Evolutionary conservation across 2,888 invertebrate species (phyloP).

Genomic region (Emmelina monodactyla): DNA sequence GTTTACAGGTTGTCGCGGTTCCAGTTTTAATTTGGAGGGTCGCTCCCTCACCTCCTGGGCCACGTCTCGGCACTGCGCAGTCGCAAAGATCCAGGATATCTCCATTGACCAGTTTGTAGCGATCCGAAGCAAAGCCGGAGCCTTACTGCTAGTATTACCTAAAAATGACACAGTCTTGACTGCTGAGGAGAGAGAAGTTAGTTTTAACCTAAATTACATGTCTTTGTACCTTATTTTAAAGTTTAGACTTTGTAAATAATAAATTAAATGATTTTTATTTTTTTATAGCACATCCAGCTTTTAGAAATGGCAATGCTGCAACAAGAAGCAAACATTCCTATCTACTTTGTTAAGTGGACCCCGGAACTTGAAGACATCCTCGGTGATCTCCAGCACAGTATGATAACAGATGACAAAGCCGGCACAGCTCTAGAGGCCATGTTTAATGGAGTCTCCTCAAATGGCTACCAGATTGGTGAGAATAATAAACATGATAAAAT

Average conservation of each 20-base stretch:
- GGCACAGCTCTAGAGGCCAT: slow-evolving; percentile 85
- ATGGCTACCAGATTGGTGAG: slow-evolving; percentile 87
- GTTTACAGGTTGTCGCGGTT: slow-evolving; percentile 81
- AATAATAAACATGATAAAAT: no score
- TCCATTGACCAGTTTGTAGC: slow-evolving; percentile 80
- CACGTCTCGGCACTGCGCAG: slow-evolving; percentile 88
- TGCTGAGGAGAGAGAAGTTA: slow-evolving; percentile 74
- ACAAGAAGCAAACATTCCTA: slow-evolving; percentile 82
- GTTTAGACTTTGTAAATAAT: no score
- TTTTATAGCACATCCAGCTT: slow-evolving; percentile 71
- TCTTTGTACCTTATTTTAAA: no score
- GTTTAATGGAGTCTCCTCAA: slow-evolving; percentile 87
- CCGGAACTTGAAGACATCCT: slow-evolving; percentile 78
- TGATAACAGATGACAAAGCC: slow-evolving; percentile 72
- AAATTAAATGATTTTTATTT: slow-evolving; percentile 1
- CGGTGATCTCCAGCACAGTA: slow-evolving; percentile 74
- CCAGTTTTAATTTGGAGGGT: slow-evolving; percentile 88
- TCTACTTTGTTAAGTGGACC: slow-evolving; percentile 86
- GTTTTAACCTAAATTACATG: neutral
- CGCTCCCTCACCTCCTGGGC: slow-evolving; percentile 85
- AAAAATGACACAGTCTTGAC: slow-evolving; percentile 71
- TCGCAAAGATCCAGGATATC: slow-evolving; percentile 81
- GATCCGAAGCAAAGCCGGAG: slow-evolving; percentile 82
- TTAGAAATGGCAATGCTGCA: slow-evolving; percentile 84
- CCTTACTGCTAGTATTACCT: slow-evolving; percentile 85